Evolutionary conservation across 2,797 vertebrate species (phyloP).

Genomic region (Gymnothorax javanicus): DNA sequence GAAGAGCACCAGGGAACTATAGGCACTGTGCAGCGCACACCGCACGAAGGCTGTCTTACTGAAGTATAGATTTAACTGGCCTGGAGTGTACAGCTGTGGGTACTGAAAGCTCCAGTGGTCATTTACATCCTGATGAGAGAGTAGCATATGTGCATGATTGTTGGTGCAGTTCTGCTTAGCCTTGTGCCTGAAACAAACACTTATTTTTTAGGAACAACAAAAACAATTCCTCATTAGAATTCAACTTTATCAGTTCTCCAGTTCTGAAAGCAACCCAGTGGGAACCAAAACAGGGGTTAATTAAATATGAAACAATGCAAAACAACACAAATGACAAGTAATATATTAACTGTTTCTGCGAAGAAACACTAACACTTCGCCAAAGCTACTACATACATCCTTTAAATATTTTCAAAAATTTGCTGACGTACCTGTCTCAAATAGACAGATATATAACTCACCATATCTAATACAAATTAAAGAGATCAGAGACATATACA

Average conservation of each 20-base stretch:
- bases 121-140: slow-evolving; percentile 80
- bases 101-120: slow-evolving; percentile 86
- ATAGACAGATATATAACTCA: background rate
- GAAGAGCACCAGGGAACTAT: slow-evolving; percentile 92
- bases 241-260: background rate
- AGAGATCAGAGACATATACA: background rate
- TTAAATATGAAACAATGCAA: background rate
- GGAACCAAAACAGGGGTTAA: background rate
- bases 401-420: background rate
- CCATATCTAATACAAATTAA: slow-evolving; percentile 18
- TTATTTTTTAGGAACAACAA: background rate
- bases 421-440: background rate
- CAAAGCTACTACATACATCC: background rate
- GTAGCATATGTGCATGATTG: too few species aligned
- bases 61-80: slow-evolving; percentile 89
- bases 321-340: background rate
- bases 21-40: slow-evolving; percentile 85
- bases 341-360: background rate
- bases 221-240: background rate
- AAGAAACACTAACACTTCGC: background rate
- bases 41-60: slow-evolving; percentile 85
- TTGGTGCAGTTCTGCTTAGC: too few species aligned
- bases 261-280: background rate
- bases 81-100: slow-evolving; percentile 87
- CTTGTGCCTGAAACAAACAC: background rate